Conservation (phyloP, 1,140 invertebrate species). For the Antheraea pernyi region DNA sequence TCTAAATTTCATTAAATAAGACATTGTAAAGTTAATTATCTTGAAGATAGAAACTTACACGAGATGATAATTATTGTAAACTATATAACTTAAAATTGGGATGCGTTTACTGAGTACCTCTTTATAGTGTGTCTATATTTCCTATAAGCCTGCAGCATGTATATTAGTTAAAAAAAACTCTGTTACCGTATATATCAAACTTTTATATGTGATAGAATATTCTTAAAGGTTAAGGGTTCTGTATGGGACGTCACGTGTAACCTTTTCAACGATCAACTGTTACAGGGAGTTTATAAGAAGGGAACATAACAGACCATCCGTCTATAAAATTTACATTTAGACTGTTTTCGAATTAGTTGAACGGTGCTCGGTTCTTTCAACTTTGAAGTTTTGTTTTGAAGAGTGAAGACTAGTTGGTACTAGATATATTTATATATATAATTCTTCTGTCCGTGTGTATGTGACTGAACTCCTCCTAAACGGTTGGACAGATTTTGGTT, state of each 20-base stretch:
- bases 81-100: too few relatives aligned
- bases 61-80: background rate
- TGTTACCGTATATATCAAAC: constrained; percentile 10
- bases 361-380: background rate
- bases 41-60: too few relatives aligned
- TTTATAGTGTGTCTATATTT: background rate
- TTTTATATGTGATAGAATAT: constrained; percentile 17
- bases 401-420: too few relatives aligned
- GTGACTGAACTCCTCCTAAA: too few relatives aligned
- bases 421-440: too few relatives aligned
- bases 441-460: too few relatives aligned
- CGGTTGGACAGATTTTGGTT: too few relatives aligned
- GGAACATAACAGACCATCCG: background rate
- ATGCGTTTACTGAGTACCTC: background rate
- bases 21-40: too few relatives aligned
- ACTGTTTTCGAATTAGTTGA: background rate
- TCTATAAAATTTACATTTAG: constrained; percentile 1
- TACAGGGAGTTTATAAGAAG: background rate
- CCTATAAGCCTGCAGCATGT: background rate
- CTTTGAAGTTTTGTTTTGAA: background rate
- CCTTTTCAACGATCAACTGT: constrained; percentile 9
- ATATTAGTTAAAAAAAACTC: constrained; percentile 9
- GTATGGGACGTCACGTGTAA: constrained; percentile 20
- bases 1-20: too few relatives aligned
- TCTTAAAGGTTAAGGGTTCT: constrained; percentile 20